Conservation (phyloP, 1,140 invertebrate species). For the Drosophila busckii region DNA sequence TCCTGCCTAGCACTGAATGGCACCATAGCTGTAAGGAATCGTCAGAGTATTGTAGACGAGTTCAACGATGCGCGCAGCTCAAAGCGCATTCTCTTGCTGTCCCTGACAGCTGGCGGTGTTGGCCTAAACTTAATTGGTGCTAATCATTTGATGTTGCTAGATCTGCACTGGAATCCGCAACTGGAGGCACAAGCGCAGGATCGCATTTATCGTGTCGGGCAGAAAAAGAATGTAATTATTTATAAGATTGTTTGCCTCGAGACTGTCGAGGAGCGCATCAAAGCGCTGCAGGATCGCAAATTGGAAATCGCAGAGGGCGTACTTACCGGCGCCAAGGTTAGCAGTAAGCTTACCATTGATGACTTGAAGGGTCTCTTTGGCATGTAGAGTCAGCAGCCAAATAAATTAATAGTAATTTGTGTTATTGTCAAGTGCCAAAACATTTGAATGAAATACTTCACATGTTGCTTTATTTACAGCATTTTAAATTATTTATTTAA, state of each 20-base stretch:
- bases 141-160: constrained; percentile 93
- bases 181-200: constrained; percentile 95
- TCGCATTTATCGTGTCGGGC: constrained; percentile 93
- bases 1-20: constrained; percentile 85
- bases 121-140: constrained; percentile 94
- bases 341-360: constrained; percentile 85
- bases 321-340: constrained; percentile 83
- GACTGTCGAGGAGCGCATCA: constrained; percentile 92
- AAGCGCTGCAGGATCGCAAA: constrained; percentile 89
- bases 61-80: constrained; percentile 84
- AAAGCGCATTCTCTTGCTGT: constrained; percentile 86
- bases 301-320: constrained; percentile 88
- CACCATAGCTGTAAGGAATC: constrained; percentile 82
- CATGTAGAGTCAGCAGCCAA: constrained; percentile 72
- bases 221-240: constrained; percentile 88
- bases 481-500: constrained; percentile 40
- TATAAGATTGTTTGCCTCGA: constrained; percentile 92
- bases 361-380: constrained; percentile 90
- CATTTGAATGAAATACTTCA: background rate
- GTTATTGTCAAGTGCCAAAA: background rate
- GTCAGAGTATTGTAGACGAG: constrained; percentile 83
- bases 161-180: constrained; percentile 98
- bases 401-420: background rate
- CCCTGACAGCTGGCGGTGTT: constrained; percentile 93
- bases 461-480: constrained; percentile 31